Conservation (phyloP, 1,140 invertebrate species). For the Cydia strobilella region DNA sequence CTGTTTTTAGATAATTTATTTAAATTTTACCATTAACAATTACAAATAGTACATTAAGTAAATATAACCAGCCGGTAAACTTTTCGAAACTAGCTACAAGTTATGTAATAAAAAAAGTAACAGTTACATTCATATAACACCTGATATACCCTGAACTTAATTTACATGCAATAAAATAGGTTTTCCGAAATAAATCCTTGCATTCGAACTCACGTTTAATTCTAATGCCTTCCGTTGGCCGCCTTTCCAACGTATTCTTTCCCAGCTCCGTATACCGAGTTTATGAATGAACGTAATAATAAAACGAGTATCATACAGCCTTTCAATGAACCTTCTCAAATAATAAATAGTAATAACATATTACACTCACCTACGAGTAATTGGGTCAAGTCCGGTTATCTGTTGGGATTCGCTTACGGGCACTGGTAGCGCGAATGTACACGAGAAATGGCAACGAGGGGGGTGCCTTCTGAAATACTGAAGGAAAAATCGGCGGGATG, state of each 20-base stretch:
- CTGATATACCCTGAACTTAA: not conserved
- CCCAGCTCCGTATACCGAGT: conserved; percentile 8
- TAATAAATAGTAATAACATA: conserved; percentile 33
- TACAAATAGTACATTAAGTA: not conserved
- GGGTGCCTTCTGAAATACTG: conserved; percentile 62
- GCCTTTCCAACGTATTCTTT: conserved; percentile 2
- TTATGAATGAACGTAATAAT: conserved; percentile 31
- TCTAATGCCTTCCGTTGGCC: not conserved
- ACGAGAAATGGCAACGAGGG: conserved; percentile 57
- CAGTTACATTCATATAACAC: not conserved
- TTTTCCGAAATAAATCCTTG: not conserved
- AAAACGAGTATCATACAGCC: not conserved
- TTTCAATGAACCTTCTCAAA: conserved; percentile 1
- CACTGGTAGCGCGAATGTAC: conserved; percentile 61
- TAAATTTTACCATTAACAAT: not conserved
- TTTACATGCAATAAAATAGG: not conserved
- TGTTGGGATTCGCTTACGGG: conserved; percentile 51
- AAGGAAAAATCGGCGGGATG: conserved; percentile 61
- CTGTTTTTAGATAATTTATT: not conserved
- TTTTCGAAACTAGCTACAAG: not conserved
- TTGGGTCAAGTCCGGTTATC: conserved; percentile 50
- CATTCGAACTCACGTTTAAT: not conserved
- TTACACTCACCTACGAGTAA: conserved; percentile 53
- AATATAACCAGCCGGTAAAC: not conserved
- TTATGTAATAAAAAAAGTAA: not conserved